A percentile compares a stretch with the other conserved stretches of the same genome.
Evolutionary conservation across 2,113 vertebrate species (phyloP).

Genomic region (Fregata magnificens): DNA sequence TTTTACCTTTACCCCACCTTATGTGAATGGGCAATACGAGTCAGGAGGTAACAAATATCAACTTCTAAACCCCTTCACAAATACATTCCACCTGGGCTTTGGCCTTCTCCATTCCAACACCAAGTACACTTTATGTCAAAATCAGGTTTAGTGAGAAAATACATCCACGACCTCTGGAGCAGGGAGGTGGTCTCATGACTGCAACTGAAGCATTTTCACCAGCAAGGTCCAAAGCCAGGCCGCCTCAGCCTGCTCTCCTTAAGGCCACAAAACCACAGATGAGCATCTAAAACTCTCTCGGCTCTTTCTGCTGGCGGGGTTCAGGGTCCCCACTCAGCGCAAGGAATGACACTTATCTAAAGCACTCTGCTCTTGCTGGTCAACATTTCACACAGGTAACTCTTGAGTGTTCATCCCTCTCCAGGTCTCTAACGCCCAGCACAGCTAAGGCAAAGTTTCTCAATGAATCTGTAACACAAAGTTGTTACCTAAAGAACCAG

Average conservation of each 20-base stretch:
- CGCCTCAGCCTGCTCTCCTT: not conserved
- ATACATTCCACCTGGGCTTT: not conserved
- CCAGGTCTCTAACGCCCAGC: not conserved
- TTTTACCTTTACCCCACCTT: not conserved
- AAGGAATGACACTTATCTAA: not conserved
- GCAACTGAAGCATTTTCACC: not conserved
- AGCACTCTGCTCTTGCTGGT: not conserved
- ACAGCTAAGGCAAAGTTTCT: not conserved
- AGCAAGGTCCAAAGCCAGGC: not conserved
- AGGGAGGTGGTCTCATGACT: not conserved
- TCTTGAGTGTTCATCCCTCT: not conserved
- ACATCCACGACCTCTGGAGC: not conserved
- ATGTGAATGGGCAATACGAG: not conserved
- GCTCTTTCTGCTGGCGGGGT: not conserved
- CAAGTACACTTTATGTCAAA: not conserved
- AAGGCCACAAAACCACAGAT: not conserved
- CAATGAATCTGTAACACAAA: rapidly evolving
- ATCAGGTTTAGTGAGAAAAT: not conserved
- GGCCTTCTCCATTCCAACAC: not conserved
- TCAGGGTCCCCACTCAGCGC: not conserved
- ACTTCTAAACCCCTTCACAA: not conserved
- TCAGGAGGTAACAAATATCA: not conserved
- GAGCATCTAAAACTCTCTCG: not conserved
- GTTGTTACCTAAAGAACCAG: not conserved
- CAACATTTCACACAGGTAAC: not conserved